Evolutionary conservation across 1,140 invertebrate genomes (phyloP).

Genomic region (Philaenus spumarius): DNA sequence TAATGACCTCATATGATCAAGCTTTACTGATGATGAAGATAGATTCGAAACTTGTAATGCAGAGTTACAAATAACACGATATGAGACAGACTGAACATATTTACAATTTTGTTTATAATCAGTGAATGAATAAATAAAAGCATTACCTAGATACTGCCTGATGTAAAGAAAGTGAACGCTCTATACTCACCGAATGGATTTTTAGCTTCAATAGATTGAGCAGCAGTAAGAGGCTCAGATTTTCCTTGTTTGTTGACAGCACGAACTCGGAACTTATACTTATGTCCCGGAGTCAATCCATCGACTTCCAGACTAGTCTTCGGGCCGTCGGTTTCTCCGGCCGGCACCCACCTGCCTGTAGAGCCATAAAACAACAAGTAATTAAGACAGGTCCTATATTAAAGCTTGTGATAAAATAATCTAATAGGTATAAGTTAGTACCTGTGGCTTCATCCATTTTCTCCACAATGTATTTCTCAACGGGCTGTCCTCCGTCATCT

Average conservation of each 20-base stretch:
- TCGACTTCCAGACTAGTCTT: conserved; percentile 64
- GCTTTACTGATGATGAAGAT: too few relatives aligned
- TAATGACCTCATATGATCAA: too few relatives aligned
- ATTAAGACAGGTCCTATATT: neutral
- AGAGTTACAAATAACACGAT: too few relatives aligned
- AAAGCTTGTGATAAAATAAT: neutral
- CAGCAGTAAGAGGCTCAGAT: conserved; percentile 85
- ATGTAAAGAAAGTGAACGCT: too few relatives aligned
- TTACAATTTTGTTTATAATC: too few relatives aligned
- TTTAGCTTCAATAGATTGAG: conserved; percentile 90
- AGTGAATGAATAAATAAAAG: too few relatives aligned
- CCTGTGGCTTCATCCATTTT: conserved; percentile 90
- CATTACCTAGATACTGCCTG: too few relatives aligned
- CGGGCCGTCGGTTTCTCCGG: conserved; percentile 79
- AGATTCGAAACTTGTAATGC: too few relatives aligned
- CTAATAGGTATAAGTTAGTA: neutral
- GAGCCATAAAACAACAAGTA: neutral
- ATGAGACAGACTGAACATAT: too few relatives aligned
- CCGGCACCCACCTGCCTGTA: conserved; percentile 87
- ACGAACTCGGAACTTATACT: conserved; percentile 93
- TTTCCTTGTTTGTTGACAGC: conserved; percentile 94
- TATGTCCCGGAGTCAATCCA: conserved; percentile 78
- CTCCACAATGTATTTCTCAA: conserved; percentile 89
- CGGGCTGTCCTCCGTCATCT: conserved; percentile 83
- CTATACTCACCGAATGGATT: conserved; percentile 85